Percentiles rank a stretch among this genome's conserved stretches.
Conservation (phyloP, 2,888 invertebrate genomes). For the Aphodius granarius region DNA sequence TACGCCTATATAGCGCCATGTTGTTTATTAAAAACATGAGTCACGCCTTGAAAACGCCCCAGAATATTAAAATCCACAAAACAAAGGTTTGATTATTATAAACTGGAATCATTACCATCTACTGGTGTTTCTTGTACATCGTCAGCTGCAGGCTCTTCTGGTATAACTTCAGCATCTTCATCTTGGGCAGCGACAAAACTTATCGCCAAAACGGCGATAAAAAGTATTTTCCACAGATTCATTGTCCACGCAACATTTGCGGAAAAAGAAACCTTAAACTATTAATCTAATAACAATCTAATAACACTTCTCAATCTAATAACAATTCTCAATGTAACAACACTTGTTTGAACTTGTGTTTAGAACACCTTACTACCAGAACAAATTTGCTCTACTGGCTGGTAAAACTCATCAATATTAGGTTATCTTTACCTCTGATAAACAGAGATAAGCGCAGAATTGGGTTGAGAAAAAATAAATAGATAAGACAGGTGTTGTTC, state of each 20-base stretch:
- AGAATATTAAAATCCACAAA: neutral
- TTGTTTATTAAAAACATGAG: neutral
- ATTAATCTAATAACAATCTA: neutral
- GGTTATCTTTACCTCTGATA: neutral
- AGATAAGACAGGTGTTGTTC: neutral
- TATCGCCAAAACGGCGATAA: neutral
- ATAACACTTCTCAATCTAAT: neutral
- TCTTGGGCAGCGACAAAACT: neutral
- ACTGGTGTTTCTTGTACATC: neutral
- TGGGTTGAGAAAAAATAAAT: neutral
- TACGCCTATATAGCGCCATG: no score
- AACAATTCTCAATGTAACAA: no score
- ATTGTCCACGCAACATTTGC: neutral
- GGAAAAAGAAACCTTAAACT: neutral
- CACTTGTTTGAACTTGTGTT: no score
- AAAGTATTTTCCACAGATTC: neutral
- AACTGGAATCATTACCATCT: no score
- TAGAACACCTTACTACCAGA: neutral
- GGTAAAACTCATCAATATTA: neutral
- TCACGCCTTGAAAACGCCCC: neutral
- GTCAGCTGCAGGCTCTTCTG: neutral
- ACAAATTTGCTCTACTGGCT: neutral
- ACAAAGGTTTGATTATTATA: no score
- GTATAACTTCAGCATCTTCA: neutral
- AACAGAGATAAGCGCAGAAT: neutral